Evolutionary conservation across 2,888 invertebrate species (phyloP), one percentile per base, ranked within the genome.

Genomic region (Artemia sinica): DNA sequence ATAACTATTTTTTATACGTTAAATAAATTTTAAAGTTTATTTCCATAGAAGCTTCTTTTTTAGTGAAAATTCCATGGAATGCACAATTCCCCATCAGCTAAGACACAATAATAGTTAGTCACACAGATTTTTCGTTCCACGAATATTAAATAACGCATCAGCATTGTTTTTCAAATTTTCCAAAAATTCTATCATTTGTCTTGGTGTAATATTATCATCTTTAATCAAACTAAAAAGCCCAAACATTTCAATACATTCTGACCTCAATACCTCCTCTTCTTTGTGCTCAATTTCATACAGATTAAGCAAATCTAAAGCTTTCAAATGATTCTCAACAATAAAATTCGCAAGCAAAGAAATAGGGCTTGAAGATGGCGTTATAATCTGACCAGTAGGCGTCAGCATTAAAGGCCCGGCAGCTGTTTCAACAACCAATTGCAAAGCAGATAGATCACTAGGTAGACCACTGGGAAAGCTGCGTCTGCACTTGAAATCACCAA

Each of bases 361-460:
- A 0, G 94, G 94, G 75, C 93, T 89, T 0, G 92, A 90, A 0
- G 91, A 87, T 13, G 95, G 94, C 1, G 91, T 88, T 71, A 93
- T 89, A 75, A 94, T 88, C 79, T 94, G 92, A 5, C 94, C 95
- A 5, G 91, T 91, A 0, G 92, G 92, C 12, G 91, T 91, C 49
- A 95, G 83, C 88, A 92, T 93, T 69, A 95, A 76, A 0, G 94
- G 94, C 0, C 94, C 94, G 6, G 93, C 89, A 77, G 92, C 93
- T 41, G 93, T 87, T 82, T 92, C 91, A 65, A 92, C 87, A 48
- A 91, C 91, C 69, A 92, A 84, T 80, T 91, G 87, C 75, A 87
- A 87, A 75, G 86, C 82, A 11, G 83, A 80, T 28, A 94, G 81
- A 70, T 84, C 83, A 58, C 82, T 79, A 0, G 91, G 90, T 84